phyloP scores from a whole-genome alignment of 2,888 invertebrate genomes.

The Agapetus fuscipes region DNA sequence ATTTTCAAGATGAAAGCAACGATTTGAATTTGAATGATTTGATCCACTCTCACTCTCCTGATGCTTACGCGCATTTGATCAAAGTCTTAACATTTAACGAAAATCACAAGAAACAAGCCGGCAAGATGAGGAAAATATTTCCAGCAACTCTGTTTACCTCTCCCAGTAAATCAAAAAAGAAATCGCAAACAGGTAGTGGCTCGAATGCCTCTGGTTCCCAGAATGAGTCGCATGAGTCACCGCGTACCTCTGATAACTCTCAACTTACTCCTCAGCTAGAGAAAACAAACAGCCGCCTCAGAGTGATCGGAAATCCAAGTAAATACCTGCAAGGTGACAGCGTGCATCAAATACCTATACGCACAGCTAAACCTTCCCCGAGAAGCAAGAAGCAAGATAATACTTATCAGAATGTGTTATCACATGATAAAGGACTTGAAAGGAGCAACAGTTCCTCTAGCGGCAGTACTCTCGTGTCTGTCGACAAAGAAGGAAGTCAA shows the following conservation, averaged over 20 bases:
- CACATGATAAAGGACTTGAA: slow-evolving; percentile 28
- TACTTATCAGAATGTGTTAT: no score
- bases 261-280: no score
- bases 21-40: slow-evolving; percentile 31
- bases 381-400: no score
- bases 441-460: slow-evolving; percentile 30
- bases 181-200: no score
- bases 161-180: slow-evolving; percentile 6
- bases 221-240: no score
- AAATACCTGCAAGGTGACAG: no score
- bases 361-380: no score
- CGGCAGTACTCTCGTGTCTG: slow-evolving; percentile 31
- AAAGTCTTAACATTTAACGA: slow-evolving; percentile 12
- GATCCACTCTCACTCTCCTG: background rate
- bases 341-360: no score
- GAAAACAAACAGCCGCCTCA: no score
- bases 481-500: slow-evolving; percentile 24
- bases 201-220: no score
- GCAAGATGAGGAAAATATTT: slow-evolving; percentile 15
- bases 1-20: slow-evolving; percentile 30
- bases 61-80: slow-evolving; percentile 13
- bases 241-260: no score
- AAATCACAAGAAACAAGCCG: slow-evolving; percentile 11
- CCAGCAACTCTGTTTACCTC: slow-evolving; percentile 12
- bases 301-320: no score